Evolutionary conservation across 2,888 invertebrate genomes (phyloP).

Genomic region (Polietes domitor): DNA sequence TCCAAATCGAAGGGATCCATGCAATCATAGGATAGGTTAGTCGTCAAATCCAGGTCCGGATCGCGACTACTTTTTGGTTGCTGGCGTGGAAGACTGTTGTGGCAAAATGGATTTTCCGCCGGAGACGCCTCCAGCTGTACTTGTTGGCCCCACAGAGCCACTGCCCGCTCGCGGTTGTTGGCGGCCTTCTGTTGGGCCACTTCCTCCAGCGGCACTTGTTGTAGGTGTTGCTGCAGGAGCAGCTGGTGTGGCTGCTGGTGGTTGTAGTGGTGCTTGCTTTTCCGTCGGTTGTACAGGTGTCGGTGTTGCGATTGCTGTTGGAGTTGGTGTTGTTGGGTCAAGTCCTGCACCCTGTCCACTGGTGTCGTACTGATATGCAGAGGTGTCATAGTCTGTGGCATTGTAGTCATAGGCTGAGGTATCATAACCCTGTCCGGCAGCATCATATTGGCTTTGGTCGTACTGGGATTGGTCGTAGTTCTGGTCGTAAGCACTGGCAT

Average conservation of each 20-base stretch:
- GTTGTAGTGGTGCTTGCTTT: slow-evolving; percentile 54
- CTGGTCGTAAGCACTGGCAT: slow-evolving; percentile 75
- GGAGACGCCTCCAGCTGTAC: slow-evolving; percentile 73
- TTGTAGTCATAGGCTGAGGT: slow-evolving; percentile 72
- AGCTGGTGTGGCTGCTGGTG: slow-evolving; percentile 62
- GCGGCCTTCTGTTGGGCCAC: slow-evolving; percentile 75
- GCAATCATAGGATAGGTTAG: slow-evolving; percentile 47
- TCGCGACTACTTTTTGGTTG: slow-evolving; percentile 78
- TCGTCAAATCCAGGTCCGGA: slow-evolving; percentile 51
- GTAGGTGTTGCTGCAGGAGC: slow-evolving; percentile 66
- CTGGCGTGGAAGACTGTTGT: slow-evolving; percentile 80
- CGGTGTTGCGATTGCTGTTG: slow-evolving; percentile 38
- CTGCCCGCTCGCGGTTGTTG: slow-evolving; percentile 79
- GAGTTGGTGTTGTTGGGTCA: slow-evolving; percentile 31
- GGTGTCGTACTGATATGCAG: slow-evolving; percentile 76
- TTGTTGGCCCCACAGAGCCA: slow-evolving; percentile 79
- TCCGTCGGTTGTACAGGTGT: slow-evolving; percentile 47
- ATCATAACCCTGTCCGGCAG: slow-evolving; percentile 67
- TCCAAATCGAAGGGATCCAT: slow-evolving; percentile 76
- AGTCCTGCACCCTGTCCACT: slow-evolving; percentile 37
- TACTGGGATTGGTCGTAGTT: slow-evolving; percentile 75
- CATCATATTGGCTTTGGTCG: slow-evolving; percentile 71
- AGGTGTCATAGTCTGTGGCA: slow-evolving; percentile 71
- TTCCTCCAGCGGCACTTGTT: slow-evolving; percentile 62
- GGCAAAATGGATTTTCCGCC: slow-evolving; percentile 77